These are phyloP conservation scores for Coranthus polyacanthus DNA, from an alignment of 2,797 vertebrate genomes.

Conservation along the genomic window DNA sequence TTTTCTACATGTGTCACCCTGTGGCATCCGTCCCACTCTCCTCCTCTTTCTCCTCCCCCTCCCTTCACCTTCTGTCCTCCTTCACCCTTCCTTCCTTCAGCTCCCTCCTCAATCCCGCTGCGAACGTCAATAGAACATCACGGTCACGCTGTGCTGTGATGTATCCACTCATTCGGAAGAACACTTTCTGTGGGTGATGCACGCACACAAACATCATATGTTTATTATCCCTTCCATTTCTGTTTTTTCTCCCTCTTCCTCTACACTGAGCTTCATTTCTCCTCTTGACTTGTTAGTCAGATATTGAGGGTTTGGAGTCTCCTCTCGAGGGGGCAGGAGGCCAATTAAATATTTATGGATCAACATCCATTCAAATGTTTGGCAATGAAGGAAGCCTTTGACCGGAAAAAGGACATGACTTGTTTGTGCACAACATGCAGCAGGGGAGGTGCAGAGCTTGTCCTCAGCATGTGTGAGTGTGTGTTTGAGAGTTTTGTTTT, in stretches of 20 bases:
- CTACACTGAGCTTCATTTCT: background rate
- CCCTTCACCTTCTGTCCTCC: background rate
- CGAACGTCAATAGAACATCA: conserved; percentile 52
- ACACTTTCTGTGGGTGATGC: conserved; percentile 15
- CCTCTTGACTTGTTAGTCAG: conserved; percentile 59
- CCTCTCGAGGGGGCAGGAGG: conserved; percentile 46
- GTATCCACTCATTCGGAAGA: conserved; percentile 42
- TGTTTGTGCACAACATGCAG: conserved; percentile 66
- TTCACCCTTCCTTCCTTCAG: conserved; percentile 12
- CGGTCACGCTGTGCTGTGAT: conserved; percentile 42
- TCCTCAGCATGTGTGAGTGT: conserved; percentile 50
- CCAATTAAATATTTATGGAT: conserved; percentile 82
- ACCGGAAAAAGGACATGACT: conserved; percentile 70
- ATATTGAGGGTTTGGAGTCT: conserved; percentile 54
- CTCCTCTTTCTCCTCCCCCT: background rate
- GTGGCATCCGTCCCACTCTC: background rate
- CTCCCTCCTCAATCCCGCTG: conserved; percentile 7
- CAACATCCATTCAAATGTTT: conserved; percentile 77
- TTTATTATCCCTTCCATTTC: conserved; percentile 30
- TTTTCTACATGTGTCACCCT: conserved; percentile 12
- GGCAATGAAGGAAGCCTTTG: conserved; percentile 59
- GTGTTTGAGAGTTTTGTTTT: conserved; percentile 19
- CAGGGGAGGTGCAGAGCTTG: conserved; percentile 49
- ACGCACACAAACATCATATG: conserved; percentile 13
- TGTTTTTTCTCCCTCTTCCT: background rate